phyloP scores from a whole-genome alignment of 2,888 invertebrate species.

The Trichogramma dendrolimi region DNA sequence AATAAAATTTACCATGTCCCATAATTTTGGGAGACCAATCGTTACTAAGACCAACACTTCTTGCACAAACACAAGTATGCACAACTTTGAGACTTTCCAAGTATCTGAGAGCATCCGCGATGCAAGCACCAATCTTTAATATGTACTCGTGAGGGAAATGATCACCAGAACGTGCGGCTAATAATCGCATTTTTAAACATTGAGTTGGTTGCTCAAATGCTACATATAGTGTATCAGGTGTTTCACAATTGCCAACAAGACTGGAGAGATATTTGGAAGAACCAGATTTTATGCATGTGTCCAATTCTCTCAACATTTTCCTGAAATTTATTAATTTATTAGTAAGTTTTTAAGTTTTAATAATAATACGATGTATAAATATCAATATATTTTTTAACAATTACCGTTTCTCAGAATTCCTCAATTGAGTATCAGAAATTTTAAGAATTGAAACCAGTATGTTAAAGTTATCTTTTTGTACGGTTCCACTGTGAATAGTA shows the following conservation, averaged over 20 bases:
- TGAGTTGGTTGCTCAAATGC: conserved; percentile 67
- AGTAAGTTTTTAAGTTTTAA: background rate
- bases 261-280: conserved; percentile 69
- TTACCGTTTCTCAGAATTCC: conserved; percentile 55
- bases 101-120: conserved; percentile 54
- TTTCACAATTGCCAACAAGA: conserved; percentile 76
- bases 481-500: conserved; percentile 67
- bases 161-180: conserved; percentile 44
- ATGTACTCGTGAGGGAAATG: conserved; percentile 45
- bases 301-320: conserved; percentile 66
- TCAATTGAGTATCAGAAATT: conserved; percentile 59
- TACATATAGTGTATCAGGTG: conserved; percentile 69
- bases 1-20: conserved; percentile 57
- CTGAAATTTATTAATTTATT: conserved; percentile 32
- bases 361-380: background rate
- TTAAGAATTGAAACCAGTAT: conserved; percentile 63
- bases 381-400: conserved; percentile 50
- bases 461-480: conserved; percentile 60
- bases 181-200: conserved; percentile 66
- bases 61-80: conserved; percentile 71
- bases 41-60: conserved; percentile 66
- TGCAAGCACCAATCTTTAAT: conserved; percentile 50
- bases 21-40: conserved; percentile 68
- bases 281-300: conserved; percentile 66
- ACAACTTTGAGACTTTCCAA: conserved; percentile 57